These are phyloP conservation scores for Lepus europaeus DNA, from an alignment of 2,113 vertebrate species.

Conservation along the genomic window DNA sequence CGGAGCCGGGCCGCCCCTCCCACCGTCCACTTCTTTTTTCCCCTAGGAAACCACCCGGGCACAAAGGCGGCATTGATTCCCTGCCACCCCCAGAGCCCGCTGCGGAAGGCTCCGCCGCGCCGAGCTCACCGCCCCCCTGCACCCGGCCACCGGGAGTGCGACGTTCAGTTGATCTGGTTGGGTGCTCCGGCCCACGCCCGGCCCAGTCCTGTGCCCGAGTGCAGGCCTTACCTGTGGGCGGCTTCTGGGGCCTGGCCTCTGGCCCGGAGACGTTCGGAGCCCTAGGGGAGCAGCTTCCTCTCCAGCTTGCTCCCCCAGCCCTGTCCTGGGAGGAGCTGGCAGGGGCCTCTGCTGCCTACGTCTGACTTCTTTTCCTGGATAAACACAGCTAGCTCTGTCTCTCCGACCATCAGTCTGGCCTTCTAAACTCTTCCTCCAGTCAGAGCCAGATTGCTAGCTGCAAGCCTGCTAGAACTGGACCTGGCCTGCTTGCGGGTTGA, in stretches of 20 bases:
- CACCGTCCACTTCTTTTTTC: constrained; percentile 7
- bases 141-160: background rate
- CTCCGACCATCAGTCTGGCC: constrained; percentile 8
- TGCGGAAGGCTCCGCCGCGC: background rate
- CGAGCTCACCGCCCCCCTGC: too few species aligned
- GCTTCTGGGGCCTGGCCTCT: background rate
- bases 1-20: background rate
- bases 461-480: background rate
- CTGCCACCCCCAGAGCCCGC: background rate
- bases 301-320: constrained; percentile 33
- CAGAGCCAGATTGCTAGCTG: constrained; percentile 55
- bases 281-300: constrained; percentile 46
- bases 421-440: constrained; percentile 74
- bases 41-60: background rate
- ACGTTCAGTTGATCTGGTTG: background rate
- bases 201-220: fast-evolving
- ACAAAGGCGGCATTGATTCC: constrained; percentile 80
- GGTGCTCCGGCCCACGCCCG: background rate
- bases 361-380: constrained; percentile 79
- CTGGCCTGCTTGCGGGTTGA: background rate
- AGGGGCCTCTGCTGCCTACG: constrained; percentile 63
- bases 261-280: background rate
- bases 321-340: constrained; percentile 80
- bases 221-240: constrained; percentile 65
- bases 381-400: constrained; percentile 79